A percentile compares a stretch with the other conserved stretches of the same genome.
Evolutionary conservation across 2,113 vertebrate species (phyloP).

Genomic region (Rhineura floridana): DNA sequence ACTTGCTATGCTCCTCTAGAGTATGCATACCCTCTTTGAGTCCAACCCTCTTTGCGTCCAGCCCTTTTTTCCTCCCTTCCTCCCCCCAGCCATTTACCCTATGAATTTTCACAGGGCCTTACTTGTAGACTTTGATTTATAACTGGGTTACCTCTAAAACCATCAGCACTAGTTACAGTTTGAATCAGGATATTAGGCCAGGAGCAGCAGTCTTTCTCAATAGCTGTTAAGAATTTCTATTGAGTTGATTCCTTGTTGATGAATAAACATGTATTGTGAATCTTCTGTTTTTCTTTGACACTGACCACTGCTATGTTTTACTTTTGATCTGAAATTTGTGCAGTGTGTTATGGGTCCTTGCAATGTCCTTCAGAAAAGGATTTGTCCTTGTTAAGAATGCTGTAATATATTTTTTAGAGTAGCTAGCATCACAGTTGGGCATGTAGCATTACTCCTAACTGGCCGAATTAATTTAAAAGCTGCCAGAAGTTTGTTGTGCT

Average conservation of each 20-base stretch:
- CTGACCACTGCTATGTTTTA: background rate
- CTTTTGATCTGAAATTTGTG: background rate
- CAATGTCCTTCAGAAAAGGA: background rate
- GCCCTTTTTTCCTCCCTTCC: background rate
- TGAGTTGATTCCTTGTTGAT: background rate
- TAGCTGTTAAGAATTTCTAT: background rate
- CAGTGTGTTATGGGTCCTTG: background rate
- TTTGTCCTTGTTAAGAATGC: background rate
- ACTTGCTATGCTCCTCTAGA: background rate
- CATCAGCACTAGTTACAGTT: background rate
- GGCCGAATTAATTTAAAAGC: background rate
- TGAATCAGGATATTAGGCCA: background rate
- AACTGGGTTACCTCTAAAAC: background rate
- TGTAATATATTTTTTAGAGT: background rate
- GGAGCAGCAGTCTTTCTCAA: background rate
- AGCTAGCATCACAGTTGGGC: background rate
- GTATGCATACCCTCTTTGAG: background rate
- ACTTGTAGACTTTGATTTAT: background rate
- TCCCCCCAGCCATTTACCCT: background rate
- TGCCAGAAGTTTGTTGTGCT: background rate
- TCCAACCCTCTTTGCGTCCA: background rate
- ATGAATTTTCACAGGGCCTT: background rate
- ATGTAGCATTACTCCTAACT: background rate
- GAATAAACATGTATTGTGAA: background rate
- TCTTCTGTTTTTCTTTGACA: background rate